Conservation (phyloP, 2,797 vertebrate genomes). For the Eremophila alpestris region DNA sequence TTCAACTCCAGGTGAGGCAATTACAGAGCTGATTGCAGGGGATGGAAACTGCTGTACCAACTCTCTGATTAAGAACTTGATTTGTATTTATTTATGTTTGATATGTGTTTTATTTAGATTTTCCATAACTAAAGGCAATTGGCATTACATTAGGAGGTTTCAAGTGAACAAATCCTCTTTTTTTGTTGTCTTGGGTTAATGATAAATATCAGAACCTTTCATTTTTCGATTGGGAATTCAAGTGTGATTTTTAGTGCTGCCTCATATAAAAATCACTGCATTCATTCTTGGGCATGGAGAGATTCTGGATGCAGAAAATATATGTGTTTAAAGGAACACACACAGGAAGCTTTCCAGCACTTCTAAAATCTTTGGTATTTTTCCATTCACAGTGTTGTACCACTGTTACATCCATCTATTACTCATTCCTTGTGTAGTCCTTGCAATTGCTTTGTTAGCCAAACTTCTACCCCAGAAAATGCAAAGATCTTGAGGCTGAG, state of each 20-base stretch:
- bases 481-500: neutral
- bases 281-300: neutral
- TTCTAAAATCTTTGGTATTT: conserved; percentile 8
- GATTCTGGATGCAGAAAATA: conserved; percentile 14
- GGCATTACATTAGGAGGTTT: conserved; percentile 23
- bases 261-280: conserved; percentile 17
- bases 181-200: neutral
- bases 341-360: neutral
- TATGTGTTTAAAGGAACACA: neutral
- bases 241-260: conserved; percentile 13
- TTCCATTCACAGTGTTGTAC: conserved; percentile 5
- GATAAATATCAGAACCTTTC: conserved; percentile 18
- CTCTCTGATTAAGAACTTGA: conserved; percentile 53
- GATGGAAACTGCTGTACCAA: conserved; percentile 30
- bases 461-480: neutral
- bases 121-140: conserved; percentile 19
- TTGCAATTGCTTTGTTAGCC: neutral
- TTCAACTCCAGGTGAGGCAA: conserved; percentile 52
- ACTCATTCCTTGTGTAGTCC: neutral
- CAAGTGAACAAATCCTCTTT: neutral
- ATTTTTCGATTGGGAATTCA: neutral
- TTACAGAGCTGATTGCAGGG: conserved; percentile 64
- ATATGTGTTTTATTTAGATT: conserved; percentile 54
- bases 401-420: neutral
- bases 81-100: conserved; percentile 62